These are phyloP conservation scores for Cylas formicarius DNA, from an alignment of 1,140 invertebrate species.

Conservation along the genomic window DNA sequence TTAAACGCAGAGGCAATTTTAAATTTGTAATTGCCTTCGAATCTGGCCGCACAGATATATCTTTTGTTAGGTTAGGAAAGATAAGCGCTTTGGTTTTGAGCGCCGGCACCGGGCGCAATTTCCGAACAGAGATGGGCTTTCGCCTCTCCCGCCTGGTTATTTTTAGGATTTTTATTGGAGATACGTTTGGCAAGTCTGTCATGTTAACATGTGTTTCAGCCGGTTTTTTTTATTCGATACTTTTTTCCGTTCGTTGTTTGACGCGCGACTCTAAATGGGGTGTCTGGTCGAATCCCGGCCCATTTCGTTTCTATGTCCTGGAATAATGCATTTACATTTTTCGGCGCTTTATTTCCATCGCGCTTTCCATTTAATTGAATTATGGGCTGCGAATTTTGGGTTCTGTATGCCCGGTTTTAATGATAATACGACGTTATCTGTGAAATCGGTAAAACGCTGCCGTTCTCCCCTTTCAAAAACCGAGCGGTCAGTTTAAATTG, in stretches of 20 bases:
- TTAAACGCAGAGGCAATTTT: too few relatives aligned
- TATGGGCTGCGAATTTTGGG: too few relatives aligned
- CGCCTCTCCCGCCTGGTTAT: slow-evolving; percentile 10
- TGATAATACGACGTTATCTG: too few relatives aligned
- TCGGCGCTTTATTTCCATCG: slow-evolving; percentile 25
- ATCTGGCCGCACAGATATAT: slow-evolving; percentile 5
- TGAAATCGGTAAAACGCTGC: too few relatives aligned
- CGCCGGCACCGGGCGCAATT: slow-evolving; percentile 10
- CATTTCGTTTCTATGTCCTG: slow-evolving; percentile 25
- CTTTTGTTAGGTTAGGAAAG: slow-evolving; percentile 16
- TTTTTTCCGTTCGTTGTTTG: slow-evolving; percentile 21
- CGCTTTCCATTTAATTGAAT: slow-evolving; percentile 30
- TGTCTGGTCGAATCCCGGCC: slow-evolving; percentile 22
- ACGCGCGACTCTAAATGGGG: slow-evolving; percentile 21
- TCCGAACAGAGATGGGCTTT: slow-evolving; percentile 21
- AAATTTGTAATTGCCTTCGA: too few relatives aligned
- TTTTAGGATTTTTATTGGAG: slow-evolving; percentile 26
- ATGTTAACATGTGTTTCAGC: slow-evolving; percentile 25
- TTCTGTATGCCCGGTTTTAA: too few relatives aligned
- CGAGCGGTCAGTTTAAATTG: too few relatives aligned
- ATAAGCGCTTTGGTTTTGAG: slow-evolving; percentile 12
- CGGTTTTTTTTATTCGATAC: slow-evolving; percentile 17
- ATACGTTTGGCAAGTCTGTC: slow-evolving; percentile 25
- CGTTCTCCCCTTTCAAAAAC: too few relatives aligned
- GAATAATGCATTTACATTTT: slow-evolving; percentile 27